A percentile compares a stretch with the other conserved stretches of the same genome.
These are phyloP conservation scores for Clavelina lepadiformis DNA, from an alignment of 23 tunicate genomes.

Conservation along the genomic window DNA sequence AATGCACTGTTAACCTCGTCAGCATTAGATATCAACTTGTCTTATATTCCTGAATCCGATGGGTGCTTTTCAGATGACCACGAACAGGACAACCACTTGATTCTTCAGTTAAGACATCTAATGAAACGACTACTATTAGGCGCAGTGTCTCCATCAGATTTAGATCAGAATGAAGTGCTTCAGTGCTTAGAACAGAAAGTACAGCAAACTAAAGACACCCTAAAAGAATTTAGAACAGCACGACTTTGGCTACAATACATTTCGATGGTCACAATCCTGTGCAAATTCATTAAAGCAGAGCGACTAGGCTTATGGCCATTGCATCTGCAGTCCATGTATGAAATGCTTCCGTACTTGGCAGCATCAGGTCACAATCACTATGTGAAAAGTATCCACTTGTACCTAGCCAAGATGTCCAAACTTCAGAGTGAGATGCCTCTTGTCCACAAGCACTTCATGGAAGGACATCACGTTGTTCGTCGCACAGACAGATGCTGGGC, in stretches of 20 bases:
- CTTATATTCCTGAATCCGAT: too few relatives aligned
- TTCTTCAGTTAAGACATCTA: conserved; percentile 2
- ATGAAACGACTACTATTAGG: neutral
- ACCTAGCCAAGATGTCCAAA: conserved; percentile 1
- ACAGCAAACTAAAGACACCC: neutral
- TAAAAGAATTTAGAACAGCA: conserved; percentile 6
- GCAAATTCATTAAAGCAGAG: conserved; percentile 10
- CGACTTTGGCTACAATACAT: conserved; percentile 5
- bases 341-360: conserved; percentile 13
- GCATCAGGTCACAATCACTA: conserved; percentile 8
- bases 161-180: conserved; percentile 12
- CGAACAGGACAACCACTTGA: conserved; percentile 1
- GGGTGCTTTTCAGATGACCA: conserved; percentile 6
- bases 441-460: conserved; percentile 1
- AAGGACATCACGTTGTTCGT: conserved; percentile 10
- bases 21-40: conserved; percentile 5
- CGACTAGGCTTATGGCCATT: conserved; percentile 6
- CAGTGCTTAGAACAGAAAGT: too few relatives aligned
- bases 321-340: conserved; percentile 11
- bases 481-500: too few relatives aligned
- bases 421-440: conserved; percentile 7
- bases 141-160: conserved; percentile 8
- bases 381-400: conserved; percentile 2
- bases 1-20: conserved; percentile 1
- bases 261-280: conserved; percentile 3